Percentiles rank a stretch among this genome's conserved stretches.
These are phyloP conservation scores for Menidia beryllina DNA, from an alignment of 2,113 vertebrate genomes.

Conservation along the genomic window DNA sequence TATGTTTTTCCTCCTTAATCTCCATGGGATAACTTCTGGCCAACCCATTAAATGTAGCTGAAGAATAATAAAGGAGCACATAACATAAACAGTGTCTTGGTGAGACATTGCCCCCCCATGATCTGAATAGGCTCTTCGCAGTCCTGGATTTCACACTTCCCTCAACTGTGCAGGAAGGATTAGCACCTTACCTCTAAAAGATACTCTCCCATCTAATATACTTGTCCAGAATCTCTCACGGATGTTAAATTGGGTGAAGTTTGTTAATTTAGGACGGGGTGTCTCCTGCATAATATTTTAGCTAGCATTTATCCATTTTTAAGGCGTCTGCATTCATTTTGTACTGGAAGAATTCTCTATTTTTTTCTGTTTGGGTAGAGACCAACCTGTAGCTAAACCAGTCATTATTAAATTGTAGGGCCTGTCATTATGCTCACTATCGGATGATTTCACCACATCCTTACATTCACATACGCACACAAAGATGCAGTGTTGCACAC, in stretches of 20 bases:
- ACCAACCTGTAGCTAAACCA: constrained; percentile 26
- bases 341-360: neutral
- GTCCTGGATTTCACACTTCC: too few species aligned
- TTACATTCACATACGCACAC: constrained; percentile 31
- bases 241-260: neutral
- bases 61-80: too few species aligned
- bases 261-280: too few species aligned
- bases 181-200: neutral
- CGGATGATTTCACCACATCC: constrained; percentile 59
- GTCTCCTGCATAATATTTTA: too few species aligned
- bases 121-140: too few species aligned
- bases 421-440: constrained; percentile 52
- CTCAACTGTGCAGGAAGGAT: too few species aligned
- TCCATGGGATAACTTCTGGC: too few species aligned
- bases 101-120: too few species aligned
- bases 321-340: neutral
- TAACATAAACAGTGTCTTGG: too few species aligned
- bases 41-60: too few species aligned
- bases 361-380: constrained; percentile 1
- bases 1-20: too few species aligned
- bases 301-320: too few species aligned
- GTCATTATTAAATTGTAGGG: constrained; percentile 64
- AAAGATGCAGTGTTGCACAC: constrained; percentile 58
- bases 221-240: neutral
- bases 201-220: neutral